Evolutionary conservation across 2,797 vertebrate species (phyloP).

Genomic region (Pseudocheirus occidentalis): DNA sequence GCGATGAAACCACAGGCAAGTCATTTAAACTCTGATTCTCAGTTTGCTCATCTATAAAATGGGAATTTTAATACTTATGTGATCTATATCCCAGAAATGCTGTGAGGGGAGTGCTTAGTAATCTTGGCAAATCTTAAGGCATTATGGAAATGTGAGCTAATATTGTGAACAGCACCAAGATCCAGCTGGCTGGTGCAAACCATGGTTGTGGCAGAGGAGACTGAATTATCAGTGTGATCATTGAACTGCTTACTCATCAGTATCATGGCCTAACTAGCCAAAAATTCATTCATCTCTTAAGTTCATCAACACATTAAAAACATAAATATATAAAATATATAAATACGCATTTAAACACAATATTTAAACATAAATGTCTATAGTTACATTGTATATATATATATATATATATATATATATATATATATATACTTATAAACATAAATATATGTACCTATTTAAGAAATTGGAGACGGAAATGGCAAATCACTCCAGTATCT

Average conservation of each 20-base stretch:
- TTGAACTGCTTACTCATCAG: slow-evolving; percentile 22
- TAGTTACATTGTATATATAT: not conserved
- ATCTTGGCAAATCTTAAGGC: slow-evolving; percentile 17
- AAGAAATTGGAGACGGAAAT: not conserved
- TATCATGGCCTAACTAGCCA: slow-evolving; percentile 34
- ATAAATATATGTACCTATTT: not conserved
- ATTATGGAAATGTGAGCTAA: slow-evolving; percentile 10
- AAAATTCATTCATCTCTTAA: not conserved
- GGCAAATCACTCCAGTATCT: not conserved
- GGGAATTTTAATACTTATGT: not conserved
- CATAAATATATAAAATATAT: not conserved
- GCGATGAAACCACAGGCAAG: not conserved
- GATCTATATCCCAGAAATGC: not conserved
- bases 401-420: not conserved
- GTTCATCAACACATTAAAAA: not conserved
- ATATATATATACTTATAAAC: not conserved
- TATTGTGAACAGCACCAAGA: not conserved
- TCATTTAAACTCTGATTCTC: not conserved
- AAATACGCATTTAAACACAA: not conserved
- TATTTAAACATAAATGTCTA: not conserved
- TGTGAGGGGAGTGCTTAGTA: not conserved
- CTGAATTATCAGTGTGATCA: slow-evolving; percentile 28
- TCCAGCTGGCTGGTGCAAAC: not conserved
- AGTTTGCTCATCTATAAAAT: slow-evolving; percentile 8
- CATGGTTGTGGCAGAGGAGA: not conserved